Evolutionary conservation across 2,797 vertebrate genomes (phyloP), one percentile per base, ranked within the genome.

Genomic region (Emydoidea blandingii): DNA sequence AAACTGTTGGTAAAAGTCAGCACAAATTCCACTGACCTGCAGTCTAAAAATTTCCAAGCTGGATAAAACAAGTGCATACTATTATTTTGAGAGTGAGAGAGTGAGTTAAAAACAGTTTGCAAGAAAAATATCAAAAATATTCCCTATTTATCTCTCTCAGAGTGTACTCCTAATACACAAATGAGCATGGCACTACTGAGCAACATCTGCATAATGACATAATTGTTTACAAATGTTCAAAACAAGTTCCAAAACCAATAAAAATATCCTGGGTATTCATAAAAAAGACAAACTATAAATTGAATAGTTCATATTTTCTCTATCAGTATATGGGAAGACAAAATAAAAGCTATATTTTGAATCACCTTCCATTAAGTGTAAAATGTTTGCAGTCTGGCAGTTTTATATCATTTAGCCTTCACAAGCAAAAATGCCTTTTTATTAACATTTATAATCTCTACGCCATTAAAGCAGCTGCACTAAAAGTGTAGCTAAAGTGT

Each of bases 191-290:
- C 72, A 92, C 89, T 78, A 54, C 50, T 91, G 93, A 68, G 80
- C 50, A 90, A 93, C 94, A 96, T 87, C 96, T 96, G 96, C 41
- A 34, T 86, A 93, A 96, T 89, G 91, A 89, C 90, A 93, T 92
- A 95, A 97, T 92, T 97, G 93, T 96, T 95, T 95, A 95, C 94
- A 95, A 97, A 97, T 79, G 84, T 59, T 76, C 94, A 96, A 92
- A 87, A 88, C 91, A 93, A 96, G 84, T 93, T 95, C 92, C 82
- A 79, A 85, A 91, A 5, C 83, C 84, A 94, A 86, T 97, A 95
- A 96, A 97, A 97, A 96, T 96, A 97, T 96, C 93, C 93, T 93
- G 93, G 91, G 94, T 83, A 84, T 93, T 92, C 90, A 95, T 82
- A 95, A 96, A 96, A 95, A 92, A 93, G 56, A 94, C 59, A 93